Base-by-base conservation (phyloP, 2,113 vertebrate species). In the Amblyopsis rosae region DNA sequence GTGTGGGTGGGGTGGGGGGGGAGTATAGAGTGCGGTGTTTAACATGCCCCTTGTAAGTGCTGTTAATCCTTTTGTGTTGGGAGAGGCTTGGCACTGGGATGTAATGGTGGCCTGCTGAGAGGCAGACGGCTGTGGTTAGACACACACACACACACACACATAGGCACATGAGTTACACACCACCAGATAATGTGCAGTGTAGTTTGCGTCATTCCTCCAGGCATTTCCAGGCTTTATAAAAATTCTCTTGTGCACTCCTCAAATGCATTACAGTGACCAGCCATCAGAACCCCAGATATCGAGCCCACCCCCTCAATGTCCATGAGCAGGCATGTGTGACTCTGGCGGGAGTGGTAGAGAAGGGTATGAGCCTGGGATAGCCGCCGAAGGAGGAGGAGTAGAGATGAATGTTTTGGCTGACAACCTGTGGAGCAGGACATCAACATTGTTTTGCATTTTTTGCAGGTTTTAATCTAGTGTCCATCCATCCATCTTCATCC, bases 31-130 rank as follows among this genome's bases (percentile, higher is more conserved):
- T 58, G 85, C 58, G 74, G 79, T 76, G 79, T 69, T 83, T 82
- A 87, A 87, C 85, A 84, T 81, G 62, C 72, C 78, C 86, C 78
- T 87, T 91, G 87, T 58, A 89, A 89, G 83, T 87, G 87, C 87
- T 87, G 88, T 88, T 91, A 87, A 90, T 87, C 88, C 87, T 73
- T 82, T 81, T 85, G 88, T 82, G 84, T 77, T 74, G 83, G 79
- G 76, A 85, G 80, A 82, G 82, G 70, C 70, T 80, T 81, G 86
- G 74, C 83, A 84, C 86, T 70, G 46, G 73, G 69, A 65, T 87
- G 84, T 88, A 88, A 79, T 89, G 82, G 79, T 76, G 72, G 77
- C 75, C 82, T 82, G 82, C 83, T 87, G 82, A 80, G 83, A 80
- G 67, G 73, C 77, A 81, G 79, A 70, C 60, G 62, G 6, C 69